A percentile compares a stretch with the other conserved stretches of the same genome.
phyloP scores from a whole-genome alignment of 2,888 invertebrate species.

The Meloe dianella region DNA sequence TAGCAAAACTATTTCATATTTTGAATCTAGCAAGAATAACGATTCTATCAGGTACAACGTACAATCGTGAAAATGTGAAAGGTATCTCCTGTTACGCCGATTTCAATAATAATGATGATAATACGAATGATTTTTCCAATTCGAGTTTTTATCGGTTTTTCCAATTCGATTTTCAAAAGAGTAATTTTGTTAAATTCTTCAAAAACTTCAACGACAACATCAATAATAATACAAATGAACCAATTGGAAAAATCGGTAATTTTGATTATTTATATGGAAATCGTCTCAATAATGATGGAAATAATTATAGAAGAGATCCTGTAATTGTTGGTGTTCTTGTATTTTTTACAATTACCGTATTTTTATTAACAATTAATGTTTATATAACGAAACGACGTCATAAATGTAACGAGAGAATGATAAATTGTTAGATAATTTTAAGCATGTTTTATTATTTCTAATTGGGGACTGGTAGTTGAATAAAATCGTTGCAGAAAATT shows the following conservation, averaged over 20 bases:
- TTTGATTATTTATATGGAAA: neutral
- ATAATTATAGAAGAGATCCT: neutral
- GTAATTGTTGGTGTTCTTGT: neutral
- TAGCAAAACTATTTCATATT: neutral
- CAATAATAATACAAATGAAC: neutral
- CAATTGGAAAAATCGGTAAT: neutral
- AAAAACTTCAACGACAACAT: neutral
- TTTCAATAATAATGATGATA: neutral
- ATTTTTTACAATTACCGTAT: neutral
- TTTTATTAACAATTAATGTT: conserved; percentile 2
- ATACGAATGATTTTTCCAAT: neutral
- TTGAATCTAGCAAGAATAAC: neutral
- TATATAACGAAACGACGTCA: neutral
- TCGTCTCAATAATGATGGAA: neutral
- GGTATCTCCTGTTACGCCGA: conserved; percentile 14
- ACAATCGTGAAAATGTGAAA: conserved; percentile 6
- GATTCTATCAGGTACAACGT: neutral
- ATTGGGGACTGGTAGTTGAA: too few species aligned
- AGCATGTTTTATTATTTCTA: too few species aligned
- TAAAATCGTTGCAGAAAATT: too few species aligned
- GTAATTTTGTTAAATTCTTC: conserved; percentile 17
- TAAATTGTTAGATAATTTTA: too few species aligned
- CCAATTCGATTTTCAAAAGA: conserved; percentile 10
- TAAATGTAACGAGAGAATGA: neutral
- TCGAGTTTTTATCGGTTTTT: conserved; percentile 18